A percentile compares a stretch with the other conserved stretches of the same genome.
Evolutionary conservation across 2,797 vertebrate species (phyloP).

Genomic region (Euphonia xanthogaster): DNA sequence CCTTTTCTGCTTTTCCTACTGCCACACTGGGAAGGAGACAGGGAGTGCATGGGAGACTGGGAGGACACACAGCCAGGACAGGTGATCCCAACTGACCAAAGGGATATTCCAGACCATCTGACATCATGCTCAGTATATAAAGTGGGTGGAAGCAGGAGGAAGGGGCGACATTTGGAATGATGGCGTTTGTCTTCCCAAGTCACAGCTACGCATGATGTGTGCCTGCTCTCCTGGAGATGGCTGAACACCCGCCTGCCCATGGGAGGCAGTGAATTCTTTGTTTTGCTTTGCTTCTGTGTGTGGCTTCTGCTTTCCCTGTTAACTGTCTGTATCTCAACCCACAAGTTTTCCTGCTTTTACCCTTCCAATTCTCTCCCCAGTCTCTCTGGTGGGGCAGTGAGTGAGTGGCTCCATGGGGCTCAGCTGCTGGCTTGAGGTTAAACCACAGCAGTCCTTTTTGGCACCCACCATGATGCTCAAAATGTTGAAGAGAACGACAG

Average conservation of each 20-base stretch:
- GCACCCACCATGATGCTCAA: background rate
- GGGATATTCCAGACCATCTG: background rate
- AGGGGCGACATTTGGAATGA: background rate
- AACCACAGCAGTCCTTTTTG: background rate
- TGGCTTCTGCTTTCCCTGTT: background rate
- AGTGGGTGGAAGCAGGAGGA: background rate
- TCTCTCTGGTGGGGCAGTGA: background rate
- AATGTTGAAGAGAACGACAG: background rate
- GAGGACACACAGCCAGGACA: background rate
- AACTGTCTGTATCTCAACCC: background rate
- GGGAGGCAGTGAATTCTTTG: background rate
- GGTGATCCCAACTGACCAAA: accelerated
- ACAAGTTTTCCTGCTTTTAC: accelerated
- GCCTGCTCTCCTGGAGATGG: background rate
- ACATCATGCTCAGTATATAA: background rate
- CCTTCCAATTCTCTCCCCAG: accelerated
- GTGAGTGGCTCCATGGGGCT: background rate
- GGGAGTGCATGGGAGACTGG: accelerated
- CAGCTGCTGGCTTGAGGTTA: background rate
- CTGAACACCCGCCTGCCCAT: background rate
- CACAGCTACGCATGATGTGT: accelerated
- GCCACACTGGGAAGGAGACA: background rate
- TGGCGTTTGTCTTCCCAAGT: background rate
- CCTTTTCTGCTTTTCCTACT: background rate
- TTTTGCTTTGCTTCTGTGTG: background rate